Base-by-base conservation (phyloP, 1,140 invertebrate genomes). In the Pinna nobilis region DNA sequence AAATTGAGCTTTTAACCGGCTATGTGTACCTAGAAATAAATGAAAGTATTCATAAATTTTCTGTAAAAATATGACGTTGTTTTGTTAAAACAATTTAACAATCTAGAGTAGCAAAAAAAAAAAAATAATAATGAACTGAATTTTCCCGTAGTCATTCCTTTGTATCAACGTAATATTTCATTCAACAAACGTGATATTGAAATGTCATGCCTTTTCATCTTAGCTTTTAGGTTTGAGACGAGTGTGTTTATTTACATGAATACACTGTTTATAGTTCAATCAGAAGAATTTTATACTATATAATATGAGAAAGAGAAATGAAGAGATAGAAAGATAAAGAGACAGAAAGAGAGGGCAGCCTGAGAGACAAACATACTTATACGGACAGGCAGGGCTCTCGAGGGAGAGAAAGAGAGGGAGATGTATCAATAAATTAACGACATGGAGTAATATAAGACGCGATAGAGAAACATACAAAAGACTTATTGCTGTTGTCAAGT, bases 21-120 rank as follows among this genome's bases (percentile, higher is more conserved):
- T 87, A 71, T 87, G 85, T 32, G 83, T 81, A 20, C 85, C 85
- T 86, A 73, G 28, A 65, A 63, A 61, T 1, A 67, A 20, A 68
- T 23, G 33, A 25, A 50, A 32, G 7, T 15, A 18, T 51, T 23
- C 20, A 18, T 41, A 33, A 47, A 33, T 5, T 11, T 47, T 33
- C n/a, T 32, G 35, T 9, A 25, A 15, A 32, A 13, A 20, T 32
- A 66, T 15, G 23, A 32, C 15, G 37, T 23, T 57, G 25, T n/a
- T n/a, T n/a, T n/a, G n/a, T n/a, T n/a, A n/a, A n/a, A n/a, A n/a
- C n/a, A n/a, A n/a, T 53, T n/a, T 23, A 47, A 41, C 13, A 32
- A 18, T 44, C 18, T 32, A 1, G 7, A 4, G 53, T 55, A n/a
- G n/a, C 35, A 13, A 13, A 41, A 15, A 18, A 6, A 1, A 41